Conservation (phyloP, 2,888 invertebrate species). For the Megaustenia siamemsis region DNA sequence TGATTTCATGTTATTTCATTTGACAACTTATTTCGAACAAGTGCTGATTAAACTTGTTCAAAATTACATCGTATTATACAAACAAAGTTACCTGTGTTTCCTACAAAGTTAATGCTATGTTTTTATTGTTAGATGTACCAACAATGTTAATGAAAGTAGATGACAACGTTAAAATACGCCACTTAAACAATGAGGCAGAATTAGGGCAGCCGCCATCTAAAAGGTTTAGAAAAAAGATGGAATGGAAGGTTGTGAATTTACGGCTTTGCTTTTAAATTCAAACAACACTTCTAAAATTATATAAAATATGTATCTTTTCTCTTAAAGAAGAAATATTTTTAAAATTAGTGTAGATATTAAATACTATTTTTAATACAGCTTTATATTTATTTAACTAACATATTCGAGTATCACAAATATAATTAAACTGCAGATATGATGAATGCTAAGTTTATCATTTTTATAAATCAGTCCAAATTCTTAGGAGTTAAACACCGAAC, state of each 20-base stretch:
- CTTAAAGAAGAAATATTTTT: neutral
- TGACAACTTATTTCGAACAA: neutral
- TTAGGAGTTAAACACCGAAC: neutral
- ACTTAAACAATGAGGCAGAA: conserved; percentile 31
- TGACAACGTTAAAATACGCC: neutral
- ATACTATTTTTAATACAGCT: neutral
- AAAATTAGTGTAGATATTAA: neutral
- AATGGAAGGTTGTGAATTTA: neutral
- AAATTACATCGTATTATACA: neutral
- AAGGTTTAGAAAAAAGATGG: conserved; percentile 17
- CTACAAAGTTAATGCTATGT: neutral
- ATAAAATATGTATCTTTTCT: neutral
- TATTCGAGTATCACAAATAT: neutral
- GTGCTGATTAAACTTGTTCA: neutral
- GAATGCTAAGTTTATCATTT: neutral
- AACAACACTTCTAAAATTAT: neutral
- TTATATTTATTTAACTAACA: neutral
- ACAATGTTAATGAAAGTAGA: neutral
- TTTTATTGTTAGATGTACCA: neutral
- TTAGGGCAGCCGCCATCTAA: conserved; percentile 36
- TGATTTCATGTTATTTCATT: neutral
- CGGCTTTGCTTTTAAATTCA: neutral
- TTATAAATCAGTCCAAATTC: neutral
- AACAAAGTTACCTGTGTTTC: conserved; percentile 13
- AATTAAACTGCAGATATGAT: neutral